phyloP scores from a whole-genome alignment of 1,140 invertebrate genomes.

The Catajapyx aquilonaris region DNA sequence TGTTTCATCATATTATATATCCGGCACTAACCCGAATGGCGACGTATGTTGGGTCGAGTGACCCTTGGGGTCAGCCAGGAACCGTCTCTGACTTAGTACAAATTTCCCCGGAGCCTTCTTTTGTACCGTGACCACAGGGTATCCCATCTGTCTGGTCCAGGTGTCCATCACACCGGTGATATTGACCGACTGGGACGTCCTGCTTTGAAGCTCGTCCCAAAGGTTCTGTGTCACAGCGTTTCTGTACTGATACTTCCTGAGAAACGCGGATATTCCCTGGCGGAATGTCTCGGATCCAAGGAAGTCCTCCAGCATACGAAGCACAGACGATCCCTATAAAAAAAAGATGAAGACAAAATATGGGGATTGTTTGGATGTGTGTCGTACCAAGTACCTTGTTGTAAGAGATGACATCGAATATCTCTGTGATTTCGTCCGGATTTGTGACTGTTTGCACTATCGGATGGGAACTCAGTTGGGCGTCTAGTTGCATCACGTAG shows the following conservation, averaged over 20 bases:
- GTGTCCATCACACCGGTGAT: conserved; percentile 65
- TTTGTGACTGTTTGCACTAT: conserved; percentile 62
- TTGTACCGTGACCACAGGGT: conserved; percentile 48
- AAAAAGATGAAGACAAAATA: conserved; percentile 6
- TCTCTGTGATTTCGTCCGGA: conserved; percentile 74
- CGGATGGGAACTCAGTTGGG: conserved; percentile 63
- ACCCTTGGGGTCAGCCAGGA: conserved; percentile 39
- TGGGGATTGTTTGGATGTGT: neutral
- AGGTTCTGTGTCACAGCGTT: conserved; percentile 67
- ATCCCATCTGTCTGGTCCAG: conserved; percentile 84
- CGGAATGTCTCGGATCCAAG: conserved; percentile 52
- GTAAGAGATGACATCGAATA: conserved; percentile 85
- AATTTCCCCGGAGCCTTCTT: conserved; percentile 24
- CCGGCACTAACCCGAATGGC: conserved; percentile 32
- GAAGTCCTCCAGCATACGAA: conserved; percentile 77
- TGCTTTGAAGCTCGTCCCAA: conserved; percentile 35
- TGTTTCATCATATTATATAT: too few relatives aligned
- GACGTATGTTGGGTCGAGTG: conserved; percentile 26
- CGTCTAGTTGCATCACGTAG: conserved; percentile 49
- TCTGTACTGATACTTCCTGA: conserved; percentile 40
- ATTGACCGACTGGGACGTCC: conserved; percentile 19
- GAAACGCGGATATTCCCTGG: conserved; percentile 43
- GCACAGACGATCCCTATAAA: conserved; percentile 55
- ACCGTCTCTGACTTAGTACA: conserved; percentile 46
- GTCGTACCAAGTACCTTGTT: conserved; percentile 41